These are phyloP conservation scores for Drosophila novamexicana DNA, from an alignment of 1,140 invertebrate species.

Conservation along the genomic window DNA sequence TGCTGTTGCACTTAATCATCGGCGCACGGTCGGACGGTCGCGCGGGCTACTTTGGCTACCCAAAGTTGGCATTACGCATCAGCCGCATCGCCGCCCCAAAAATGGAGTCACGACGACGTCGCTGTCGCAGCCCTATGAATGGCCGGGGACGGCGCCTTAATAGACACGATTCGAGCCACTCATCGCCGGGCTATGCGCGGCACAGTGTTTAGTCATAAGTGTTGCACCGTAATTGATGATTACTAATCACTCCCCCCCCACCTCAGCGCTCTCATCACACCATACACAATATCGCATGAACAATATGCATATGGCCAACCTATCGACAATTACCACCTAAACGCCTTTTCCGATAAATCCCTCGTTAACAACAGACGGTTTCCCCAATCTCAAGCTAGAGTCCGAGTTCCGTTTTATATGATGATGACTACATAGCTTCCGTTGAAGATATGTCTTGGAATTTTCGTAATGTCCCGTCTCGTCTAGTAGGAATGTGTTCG, in stretches of 20 bases:
- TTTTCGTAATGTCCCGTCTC: not conserved
- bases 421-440: not conserved
- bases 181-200: conserved; percentile 52
- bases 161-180: conserved; percentile 64
- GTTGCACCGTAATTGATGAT: conserved; percentile 57
- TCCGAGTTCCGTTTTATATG: conserved; percentile 8
- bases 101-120: conserved; percentile 75
- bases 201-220: conserved; percentile 57
- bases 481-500: not conserved
- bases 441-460: conserved; percentile 1
- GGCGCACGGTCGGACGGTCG: not conserved
- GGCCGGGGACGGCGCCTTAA: conserved; percentile 42
- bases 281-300: conserved; percentile 12
- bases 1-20: conserved; percentile 78
- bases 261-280: not conserved
- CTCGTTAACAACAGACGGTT: conserved; percentile 12
- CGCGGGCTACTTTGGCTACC: conserved; percentile 47
- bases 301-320: conserved; percentile 23
- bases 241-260: conserved; percentile 40
- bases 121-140: conserved; percentile 44
- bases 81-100: conserved; percentile 46
- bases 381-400: not conserved
- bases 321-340: conserved; percentile 22
- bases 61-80: conserved; percentile 77
- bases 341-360: conserved; percentile 26